Evolutionary conservation across 2,888 invertebrate species (phyloP).

Genomic region (Onchidella celtica): DNA sequence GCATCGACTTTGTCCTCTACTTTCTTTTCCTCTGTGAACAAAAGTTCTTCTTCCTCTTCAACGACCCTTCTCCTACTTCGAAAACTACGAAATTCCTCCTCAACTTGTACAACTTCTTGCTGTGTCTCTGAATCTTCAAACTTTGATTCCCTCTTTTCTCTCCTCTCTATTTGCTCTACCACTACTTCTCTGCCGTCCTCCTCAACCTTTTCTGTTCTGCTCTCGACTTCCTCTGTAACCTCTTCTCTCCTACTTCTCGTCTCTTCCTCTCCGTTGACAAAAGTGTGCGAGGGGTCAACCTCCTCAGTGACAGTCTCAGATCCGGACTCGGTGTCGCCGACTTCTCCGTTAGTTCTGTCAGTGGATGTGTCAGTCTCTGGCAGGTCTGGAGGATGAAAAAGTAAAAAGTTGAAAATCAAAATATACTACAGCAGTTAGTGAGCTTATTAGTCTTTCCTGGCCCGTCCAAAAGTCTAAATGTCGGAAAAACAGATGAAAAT

Average conservation of each 20-base stretch:
- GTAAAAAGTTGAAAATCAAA: not conserved
- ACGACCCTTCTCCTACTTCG: not conserved
- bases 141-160: not conserved
- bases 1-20: not conserved
- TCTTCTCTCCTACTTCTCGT: slow-evolving; percentile 1
- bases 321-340: slow-evolving; percentile 34
- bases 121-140: not conserved
- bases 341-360: slow-evolving; percentile 27
- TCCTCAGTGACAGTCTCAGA: slow-evolving; percentile 43
- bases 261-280: not conserved
- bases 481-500: no score
- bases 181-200: slow-evolving; percentile 23
- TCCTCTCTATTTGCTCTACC: slow-evolving; percentile 15
- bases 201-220: not conserved
- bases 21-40: not conserved
- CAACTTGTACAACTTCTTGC: slow-evolving; percentile 19
- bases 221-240: not conserved
- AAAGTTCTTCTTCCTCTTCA: slow-evolving; percentile 10
- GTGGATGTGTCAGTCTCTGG: slow-evolving; percentile 42
- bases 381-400: slow-evolving; percentile 30
- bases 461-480: no score
- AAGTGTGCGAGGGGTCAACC: not conserved
- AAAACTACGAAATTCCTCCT: not conserved
- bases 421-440: not conserved
- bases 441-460: not conserved